These are phyloP conservation scores for Pelochelys cantorii DNA, from an alignment of 2,797 vertebrate genomes.

Conservation along the genomic window DNA sequence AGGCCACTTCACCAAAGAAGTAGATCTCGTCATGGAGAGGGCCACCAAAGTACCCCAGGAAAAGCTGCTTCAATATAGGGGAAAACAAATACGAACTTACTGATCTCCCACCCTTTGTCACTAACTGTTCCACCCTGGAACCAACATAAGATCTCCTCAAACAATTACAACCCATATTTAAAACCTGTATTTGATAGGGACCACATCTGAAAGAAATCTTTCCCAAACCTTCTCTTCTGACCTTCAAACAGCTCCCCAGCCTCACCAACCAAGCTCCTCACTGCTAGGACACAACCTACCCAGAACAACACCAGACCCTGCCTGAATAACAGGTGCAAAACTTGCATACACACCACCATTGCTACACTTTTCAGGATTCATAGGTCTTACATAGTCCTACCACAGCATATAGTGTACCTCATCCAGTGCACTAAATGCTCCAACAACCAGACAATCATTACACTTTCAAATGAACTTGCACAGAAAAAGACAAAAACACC, in stretches of 20 bases:
- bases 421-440: neutral
- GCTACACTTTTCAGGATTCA: neutral
- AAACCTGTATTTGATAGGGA: neutral
- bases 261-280: neutral
- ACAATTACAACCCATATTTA: neutral
- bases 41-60: neutral
- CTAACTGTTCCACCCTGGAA: neutral
- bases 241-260: neutral
- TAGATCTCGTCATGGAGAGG: neutral
- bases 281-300: neutral
- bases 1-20: neutral
- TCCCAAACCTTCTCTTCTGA: neutral
- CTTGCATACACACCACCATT: neutral
- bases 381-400: neutral
- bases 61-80: neutral
- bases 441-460: neutral
- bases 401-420: neutral
- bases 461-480: neutral
- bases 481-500: neutral
- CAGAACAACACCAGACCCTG: neutral
- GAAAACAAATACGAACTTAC: neutral
- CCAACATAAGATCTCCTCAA: neutral
- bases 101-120: neutral
- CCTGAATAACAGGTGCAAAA: neutral
- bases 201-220: neutral